Evolutionary conservation across 1,140 invertebrate genomes (phyloP).

Genomic region (Aphaenogaster floridana): DNA sequence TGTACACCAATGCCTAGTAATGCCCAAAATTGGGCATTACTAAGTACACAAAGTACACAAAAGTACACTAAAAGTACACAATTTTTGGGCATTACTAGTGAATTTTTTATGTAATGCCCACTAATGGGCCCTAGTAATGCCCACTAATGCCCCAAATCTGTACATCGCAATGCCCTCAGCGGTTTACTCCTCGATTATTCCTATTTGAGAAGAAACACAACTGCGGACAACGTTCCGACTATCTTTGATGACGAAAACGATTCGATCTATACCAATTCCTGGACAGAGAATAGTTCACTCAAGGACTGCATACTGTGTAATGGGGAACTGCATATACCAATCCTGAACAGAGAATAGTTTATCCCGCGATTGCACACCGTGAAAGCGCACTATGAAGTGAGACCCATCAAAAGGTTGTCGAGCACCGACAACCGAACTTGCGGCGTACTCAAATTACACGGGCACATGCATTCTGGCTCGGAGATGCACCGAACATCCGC

Average conservation of each 20-base stretch:
- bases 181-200: too few relatives aligned
- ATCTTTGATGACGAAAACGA: background rate
- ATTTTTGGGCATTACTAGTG: too few relatives aligned
- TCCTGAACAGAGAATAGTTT: constrained; percentile 5
- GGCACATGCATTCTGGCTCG: background rate
- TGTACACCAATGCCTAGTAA: too few relatives aligned
- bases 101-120: too few relatives aligned
- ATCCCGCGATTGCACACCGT: constrained; percentile 4
- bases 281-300: background rate
- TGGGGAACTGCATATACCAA: background rate
- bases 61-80: too few relatives aligned
- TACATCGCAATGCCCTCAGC: too few relatives aligned
- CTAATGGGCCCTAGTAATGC: too few relatives aligned
- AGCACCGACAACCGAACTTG: constrained; percentile 33
- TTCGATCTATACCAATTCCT: background rate
- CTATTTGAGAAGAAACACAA: background rate
- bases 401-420: constrained; percentile 36
- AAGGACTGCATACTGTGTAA: background rate
- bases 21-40: too few relatives aligned
- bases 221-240: too few relatives aligned
- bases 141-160: too few relatives aligned
- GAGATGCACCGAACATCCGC: constrained; percentile 43
- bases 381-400: constrained; percentile 25
- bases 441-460: constrained; percentile 55
- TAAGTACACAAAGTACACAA: too few relatives aligned